Evolutionary conservation across 2,888 invertebrate species (phyloP).

Genomic region (Cancer borealis): DNA sequence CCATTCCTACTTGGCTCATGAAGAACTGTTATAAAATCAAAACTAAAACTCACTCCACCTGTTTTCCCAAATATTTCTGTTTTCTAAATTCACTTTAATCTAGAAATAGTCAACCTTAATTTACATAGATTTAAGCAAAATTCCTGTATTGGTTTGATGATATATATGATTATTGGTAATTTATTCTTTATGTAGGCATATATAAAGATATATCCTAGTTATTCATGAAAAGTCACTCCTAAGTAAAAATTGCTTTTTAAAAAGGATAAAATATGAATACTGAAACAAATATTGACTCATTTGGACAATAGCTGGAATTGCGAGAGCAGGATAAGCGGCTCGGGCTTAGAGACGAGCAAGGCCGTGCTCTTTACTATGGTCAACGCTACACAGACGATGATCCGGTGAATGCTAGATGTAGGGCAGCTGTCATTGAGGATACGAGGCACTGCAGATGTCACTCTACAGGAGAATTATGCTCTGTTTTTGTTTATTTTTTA

Average conservation of each 20-base stretch:
- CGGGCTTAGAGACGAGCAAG: constrained; percentile 78
- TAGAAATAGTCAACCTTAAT: background rate
- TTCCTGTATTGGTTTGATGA: background rate
- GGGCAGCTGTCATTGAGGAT: constrained; percentile 57
- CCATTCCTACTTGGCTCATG: background rate
- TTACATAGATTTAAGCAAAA: background rate
- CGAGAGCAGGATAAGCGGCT: constrained; percentile 79
- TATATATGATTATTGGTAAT: background rate
- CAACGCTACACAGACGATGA: constrained; percentile 78
- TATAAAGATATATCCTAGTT: background rate
- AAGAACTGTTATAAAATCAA: background rate
- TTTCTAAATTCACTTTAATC: background rate
- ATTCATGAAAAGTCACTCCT: background rate
- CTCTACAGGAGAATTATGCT: background rate
- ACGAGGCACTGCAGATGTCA: background rate
- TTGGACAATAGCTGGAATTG: constrained; percentile 79
- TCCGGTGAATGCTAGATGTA: constrained; percentile 78
- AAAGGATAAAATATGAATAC: background rate
- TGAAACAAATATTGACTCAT: constrained; percentile 48
- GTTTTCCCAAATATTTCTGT: background rate
- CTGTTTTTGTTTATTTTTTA: background rate
- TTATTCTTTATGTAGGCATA: background rate
- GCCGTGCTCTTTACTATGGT: constrained; percentile 75
- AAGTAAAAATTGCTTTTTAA: background rate
- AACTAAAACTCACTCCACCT: background rate